Percentiles rank a stretch among this genome's conserved stretches.
phyloP scores from a whole-genome alignment of 2,888 invertebrate species.

The Cistogaster globosa region DNA sequence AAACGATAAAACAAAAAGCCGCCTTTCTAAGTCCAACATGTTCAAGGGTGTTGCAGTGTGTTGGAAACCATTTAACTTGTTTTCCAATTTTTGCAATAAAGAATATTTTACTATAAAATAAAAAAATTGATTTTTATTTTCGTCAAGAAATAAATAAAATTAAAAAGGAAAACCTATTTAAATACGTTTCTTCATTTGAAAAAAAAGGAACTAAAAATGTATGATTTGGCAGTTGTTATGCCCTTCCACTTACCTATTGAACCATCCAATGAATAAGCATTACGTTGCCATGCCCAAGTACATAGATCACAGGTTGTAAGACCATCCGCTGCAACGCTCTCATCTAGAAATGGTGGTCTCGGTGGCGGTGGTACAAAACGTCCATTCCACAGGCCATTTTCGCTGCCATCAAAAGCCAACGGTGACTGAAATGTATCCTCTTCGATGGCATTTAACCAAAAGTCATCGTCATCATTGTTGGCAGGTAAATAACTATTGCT shows the following conservation, averaged over 20 bases:
- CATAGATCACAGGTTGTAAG: constrained; percentile 90
- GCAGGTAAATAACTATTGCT: constrained; percentile 75
- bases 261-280: constrained; percentile 85
- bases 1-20: constrained; percentile 71
- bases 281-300: constrained; percentile 88
- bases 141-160: constrained; percentile 17
- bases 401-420: constrained; percentile 83
- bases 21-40: constrained; percentile 46
- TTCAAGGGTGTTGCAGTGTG: constrained; percentile 18
- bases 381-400: constrained; percentile 83
- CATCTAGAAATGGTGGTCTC: constrained; percentile 87
- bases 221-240: constrained; percentile 26
- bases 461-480: constrained; percentile 81
- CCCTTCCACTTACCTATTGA: constrained; percentile 84
- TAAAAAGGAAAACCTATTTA: constrained; percentile 1
- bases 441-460: constrained; percentile 83
- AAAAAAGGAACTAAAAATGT: constrained; percentile 14
- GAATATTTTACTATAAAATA: constrained; percentile 60
- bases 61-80: constrained; percentile 36
- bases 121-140: constrained; percentile 65
- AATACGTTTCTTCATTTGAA: neutral
- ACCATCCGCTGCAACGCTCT: constrained; percentile 86
- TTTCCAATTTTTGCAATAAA: constrained; percentile 17
- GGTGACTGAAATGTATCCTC: constrained; percentile 83
- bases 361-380: constrained; percentile 88